Percentiles rank a stretch among this genome's conserved stretches.
These are phyloP conservation scores for Leiothrix lutea DNA, from an alignment of 2,113 vertebrate genomes.

Conservation along the genomic window DNA sequence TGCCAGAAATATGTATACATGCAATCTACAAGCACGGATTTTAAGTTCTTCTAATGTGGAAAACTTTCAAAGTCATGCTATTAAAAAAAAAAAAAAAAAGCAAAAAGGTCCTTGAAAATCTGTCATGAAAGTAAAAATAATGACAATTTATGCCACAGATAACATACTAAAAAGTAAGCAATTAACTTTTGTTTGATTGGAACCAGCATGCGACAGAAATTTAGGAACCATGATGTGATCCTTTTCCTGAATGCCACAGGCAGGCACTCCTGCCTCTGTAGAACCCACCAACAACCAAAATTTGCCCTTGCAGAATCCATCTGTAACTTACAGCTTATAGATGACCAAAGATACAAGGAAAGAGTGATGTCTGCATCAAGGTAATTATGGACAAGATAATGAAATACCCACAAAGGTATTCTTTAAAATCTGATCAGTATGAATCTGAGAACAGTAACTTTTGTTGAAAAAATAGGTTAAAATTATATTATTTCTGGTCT, in stretches of 20 bases:
- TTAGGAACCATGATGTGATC: neutral
- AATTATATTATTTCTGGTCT: neutral
- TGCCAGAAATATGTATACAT: neutral
- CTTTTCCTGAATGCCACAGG: neutral
- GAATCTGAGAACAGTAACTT: neutral
- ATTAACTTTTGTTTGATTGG: neutral
- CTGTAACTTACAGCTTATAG: neutral
- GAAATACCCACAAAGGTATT: neutral
- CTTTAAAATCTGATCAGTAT: neutral
- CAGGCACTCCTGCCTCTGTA: neutral
- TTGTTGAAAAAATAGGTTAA: neutral
- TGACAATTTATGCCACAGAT: neutral
- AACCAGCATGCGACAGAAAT: neutral
- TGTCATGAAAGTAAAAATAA: neutral
- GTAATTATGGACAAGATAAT: neutral
- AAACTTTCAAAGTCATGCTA: neutral
- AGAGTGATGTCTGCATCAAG: neutral
- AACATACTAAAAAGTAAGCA: neutral
- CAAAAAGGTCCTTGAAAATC: neutral
- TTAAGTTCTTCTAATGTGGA: neutral
- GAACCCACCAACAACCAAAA: neutral
- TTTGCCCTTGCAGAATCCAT: neutral
- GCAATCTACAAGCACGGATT: neutral
- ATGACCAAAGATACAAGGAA: neutral
- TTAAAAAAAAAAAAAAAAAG: neutral